phyloP scores from a whole-genome alignment of 2,797 vertebrate species.

The Oreochromis mossambicus region DNA sequence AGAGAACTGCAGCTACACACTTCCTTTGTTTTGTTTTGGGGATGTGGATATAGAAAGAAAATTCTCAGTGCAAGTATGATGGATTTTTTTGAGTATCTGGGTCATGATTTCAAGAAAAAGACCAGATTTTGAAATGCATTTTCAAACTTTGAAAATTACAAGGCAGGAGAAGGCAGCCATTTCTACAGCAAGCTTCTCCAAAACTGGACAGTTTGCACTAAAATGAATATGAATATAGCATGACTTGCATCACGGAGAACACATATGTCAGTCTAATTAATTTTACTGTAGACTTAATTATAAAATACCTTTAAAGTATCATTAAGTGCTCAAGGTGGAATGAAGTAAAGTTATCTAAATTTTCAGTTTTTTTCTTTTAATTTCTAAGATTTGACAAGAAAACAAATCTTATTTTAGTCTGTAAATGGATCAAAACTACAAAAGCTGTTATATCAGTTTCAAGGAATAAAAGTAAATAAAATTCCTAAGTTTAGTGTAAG shows the following conservation, averaged over 20 bases:
- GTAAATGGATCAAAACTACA: neutral
- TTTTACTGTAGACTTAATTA: neutral
- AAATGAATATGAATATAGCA: neutral
- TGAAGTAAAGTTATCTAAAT: neutral
- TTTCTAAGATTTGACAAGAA: neutral
- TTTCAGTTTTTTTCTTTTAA: neutral
- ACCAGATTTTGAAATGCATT: neutral
- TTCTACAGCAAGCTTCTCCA: neutral
- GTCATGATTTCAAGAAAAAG: neutral
- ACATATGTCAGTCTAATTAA: neutral
- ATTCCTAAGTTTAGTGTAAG: neutral
- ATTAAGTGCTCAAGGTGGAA: neutral
- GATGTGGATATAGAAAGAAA: neutral
- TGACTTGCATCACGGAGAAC: neutral
- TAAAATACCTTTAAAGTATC: neutral
- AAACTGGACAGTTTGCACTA: neutral
- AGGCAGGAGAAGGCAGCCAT: neutral
- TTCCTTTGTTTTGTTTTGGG: neutral
- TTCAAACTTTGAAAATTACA: neutral
- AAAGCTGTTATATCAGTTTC: neutral
- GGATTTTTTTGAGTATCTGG: neutral
- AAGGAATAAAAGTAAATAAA: neutral
- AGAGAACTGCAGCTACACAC: neutral
- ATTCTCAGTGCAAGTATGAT: neutral
- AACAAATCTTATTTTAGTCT: neutral